Percentiles rank a stretch among this genome's conserved stretches.
Conservation (phyloP, 2,888 invertebrate genomes). For the Polylopha cassiicola region DNA sequence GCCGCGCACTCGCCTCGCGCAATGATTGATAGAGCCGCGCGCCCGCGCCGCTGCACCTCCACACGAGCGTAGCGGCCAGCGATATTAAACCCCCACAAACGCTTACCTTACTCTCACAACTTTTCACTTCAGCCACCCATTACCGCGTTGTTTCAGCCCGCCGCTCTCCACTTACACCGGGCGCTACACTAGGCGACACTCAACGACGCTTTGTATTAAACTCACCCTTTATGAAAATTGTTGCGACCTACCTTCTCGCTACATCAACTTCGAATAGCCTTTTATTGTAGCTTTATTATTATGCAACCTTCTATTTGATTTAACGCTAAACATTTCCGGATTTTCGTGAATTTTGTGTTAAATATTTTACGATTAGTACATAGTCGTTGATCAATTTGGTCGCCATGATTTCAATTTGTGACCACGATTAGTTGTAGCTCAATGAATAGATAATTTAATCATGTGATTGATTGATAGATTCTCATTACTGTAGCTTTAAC, state of each 20-base stretch:
- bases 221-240: slow-evolving; percentile 20
- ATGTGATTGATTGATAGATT: no score
- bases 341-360: neutral
- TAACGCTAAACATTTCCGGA: neutral
- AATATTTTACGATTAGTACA: neutral
- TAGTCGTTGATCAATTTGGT: no score
- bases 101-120: neutral
- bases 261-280: slow-evolving; percentile 9
- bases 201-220: slow-evolving; percentile 22
- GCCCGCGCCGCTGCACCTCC: slow-evolving; percentile 3
- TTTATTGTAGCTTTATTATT: slow-evolving; percentile 8
- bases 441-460: no score
- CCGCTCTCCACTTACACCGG: slow-evolving; percentile 15
- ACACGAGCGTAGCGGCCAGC: slow-evolving; percentile 5
- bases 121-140: slow-evolving; percentile 13
- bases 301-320: slow-evolving; percentile 9
- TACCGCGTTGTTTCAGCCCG: slow-evolving; percentile 8
- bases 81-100: neutral
- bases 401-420: no score
- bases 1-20: slow-evolving; percentile 32
- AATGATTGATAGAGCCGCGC: slow-evolving; percentile 64
- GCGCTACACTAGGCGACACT: slow-evolving; percentile 15
- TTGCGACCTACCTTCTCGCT: slow-evolving; percentile 13
- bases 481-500: no score
- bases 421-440: no score